These are phyloP conservation scores for Megaleporinus macrocephalus DNA, from an alignment of 2,113 vertebrate species.

Conservation along the genomic window DNA sequence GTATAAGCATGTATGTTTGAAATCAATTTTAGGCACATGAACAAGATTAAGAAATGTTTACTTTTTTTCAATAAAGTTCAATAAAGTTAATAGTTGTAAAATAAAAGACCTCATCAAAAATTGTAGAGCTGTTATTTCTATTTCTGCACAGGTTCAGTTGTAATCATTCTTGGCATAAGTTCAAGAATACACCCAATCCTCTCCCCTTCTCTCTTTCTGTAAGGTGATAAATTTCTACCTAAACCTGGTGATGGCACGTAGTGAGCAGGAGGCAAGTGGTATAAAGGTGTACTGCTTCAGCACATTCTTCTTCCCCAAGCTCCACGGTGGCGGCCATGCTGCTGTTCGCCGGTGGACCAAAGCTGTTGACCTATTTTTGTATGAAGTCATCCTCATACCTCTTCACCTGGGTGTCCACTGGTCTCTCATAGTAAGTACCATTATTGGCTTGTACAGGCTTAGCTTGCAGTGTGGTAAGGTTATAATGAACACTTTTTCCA, in stretches of 20 bases:
- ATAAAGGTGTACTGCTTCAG: conserved; percentile 86
- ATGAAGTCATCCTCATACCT: conserved; percentile 88
- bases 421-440: conserved; percentile 85
- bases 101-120: no score
- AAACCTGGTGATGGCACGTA: conserved; percentile 85
- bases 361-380: conserved; percentile 84
- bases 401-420: conserved; percentile 88
- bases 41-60: no score
- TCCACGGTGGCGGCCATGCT: conserved; percentile 78
- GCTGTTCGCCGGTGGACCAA: conserved; percentile 91
- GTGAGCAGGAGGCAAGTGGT: conserved; percentile 69
- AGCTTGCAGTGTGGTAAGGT: background rate
- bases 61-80: background rate
- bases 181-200: background rate
- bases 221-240: conserved; percentile 97
- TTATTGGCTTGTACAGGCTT: background rate
- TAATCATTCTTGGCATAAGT: background rate
- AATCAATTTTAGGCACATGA: no score
- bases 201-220: background rate
- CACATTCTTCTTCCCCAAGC: conserved; percentile 92
- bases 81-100: background rate
- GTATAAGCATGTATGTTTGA: no score
- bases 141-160: background rate
- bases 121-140: no score
- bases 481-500: background rate